phyloP scores from a whole-genome alignment of 2,888 invertebrate species.

The Conus canariensis region DNA sequence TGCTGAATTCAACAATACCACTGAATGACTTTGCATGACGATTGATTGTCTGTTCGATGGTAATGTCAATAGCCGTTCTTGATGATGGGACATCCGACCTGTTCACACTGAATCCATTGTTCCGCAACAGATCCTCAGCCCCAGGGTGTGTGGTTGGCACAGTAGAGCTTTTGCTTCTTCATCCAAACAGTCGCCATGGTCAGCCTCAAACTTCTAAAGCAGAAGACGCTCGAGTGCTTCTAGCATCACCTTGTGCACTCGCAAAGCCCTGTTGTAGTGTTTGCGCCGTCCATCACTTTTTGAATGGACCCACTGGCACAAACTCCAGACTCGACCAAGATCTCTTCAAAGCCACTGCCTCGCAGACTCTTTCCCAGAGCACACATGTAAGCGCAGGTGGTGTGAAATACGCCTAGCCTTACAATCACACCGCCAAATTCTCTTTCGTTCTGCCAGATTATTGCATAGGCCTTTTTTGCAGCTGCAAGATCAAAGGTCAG shows the following conservation, averaged over 20 bases:
- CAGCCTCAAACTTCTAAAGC: background rate
- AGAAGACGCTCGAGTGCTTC: conserved; percentile 49
- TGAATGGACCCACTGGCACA: conserved; percentile 50
- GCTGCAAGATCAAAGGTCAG: conserved; percentile 54
- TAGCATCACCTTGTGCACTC: conserved; percentile 47
- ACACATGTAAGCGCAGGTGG: conserved; percentile 42
- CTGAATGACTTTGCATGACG: too few species aligned
- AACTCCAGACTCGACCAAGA: conserved; percentile 11
- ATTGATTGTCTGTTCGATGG: too few species aligned
- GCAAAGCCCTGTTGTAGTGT: conserved; percentile 52
- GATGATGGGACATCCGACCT: too few species aligned
- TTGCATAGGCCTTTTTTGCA: conserved; percentile 52
- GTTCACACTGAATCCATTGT: too few species aligned
- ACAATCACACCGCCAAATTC: conserved; percentile 1
- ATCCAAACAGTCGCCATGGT: too few species aligned
- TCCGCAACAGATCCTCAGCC: too few species aligned
- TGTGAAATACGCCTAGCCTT: conserved; percentile 48
- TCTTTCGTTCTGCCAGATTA: conserved; percentile 46
- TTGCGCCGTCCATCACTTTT: conserved; percentile 48
- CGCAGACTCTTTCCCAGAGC: conserved; percentile 47
- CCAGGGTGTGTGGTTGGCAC: too few species aligned
- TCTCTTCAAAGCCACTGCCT: conserved; percentile 48
- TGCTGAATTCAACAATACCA: too few species aligned
- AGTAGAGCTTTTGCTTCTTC: too few species aligned
- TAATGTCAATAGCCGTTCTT: too few species aligned